A percentile compares a stretch with the other conserved stretches of the same genome.
Conservation (phyloP, 1,140 invertebrate species). For the Pantala flavescens region DNA sequence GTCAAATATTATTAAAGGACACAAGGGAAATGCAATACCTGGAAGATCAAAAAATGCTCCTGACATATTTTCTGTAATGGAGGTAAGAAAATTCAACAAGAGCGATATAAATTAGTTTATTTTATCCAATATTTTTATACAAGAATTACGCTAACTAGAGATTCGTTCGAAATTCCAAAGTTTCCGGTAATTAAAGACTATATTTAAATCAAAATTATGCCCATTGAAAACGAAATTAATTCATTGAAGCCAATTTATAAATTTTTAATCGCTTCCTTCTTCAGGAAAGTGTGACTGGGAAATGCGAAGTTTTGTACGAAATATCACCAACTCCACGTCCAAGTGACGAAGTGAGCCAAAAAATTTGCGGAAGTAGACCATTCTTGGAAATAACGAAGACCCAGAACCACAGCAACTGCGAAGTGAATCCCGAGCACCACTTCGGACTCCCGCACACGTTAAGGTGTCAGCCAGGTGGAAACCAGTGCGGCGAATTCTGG, state of each 20-base stretch:
- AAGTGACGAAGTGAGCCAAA: not conserved
- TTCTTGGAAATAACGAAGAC: constrained; percentile 14
- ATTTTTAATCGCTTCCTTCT: not conserved
- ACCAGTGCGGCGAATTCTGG: not conserved
- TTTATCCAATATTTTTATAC: too few relatives aligned
- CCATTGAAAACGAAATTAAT: too few relatives aligned
- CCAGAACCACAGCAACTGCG: constrained; percentile 12
- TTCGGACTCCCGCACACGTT: constrained; percentile 6
- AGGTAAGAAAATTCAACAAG: not conserved
- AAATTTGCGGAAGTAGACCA: not conserved
- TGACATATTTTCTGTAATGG: not conserved
- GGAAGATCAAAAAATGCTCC: not conserved
- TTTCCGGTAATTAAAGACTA: too few relatives aligned
- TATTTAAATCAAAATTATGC: too few relatives aligned
- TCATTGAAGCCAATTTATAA: too few relatives aligned
- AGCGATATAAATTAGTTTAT: too few relatives aligned
- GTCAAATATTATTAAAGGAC: not conserved
- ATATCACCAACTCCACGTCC: not conserved
- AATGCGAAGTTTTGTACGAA: not conserved
- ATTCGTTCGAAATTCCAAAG: too few relatives aligned
- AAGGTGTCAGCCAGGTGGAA: not conserved
- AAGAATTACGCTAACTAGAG: too few relatives aligned
- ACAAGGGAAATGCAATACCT: not conserved
- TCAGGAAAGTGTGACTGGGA: not conserved
- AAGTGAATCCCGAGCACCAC: not conserved